Evolutionary conservation across 1,140 invertebrate genomes (phyloP).

Genomic region (Bombus sylvicola): DNA sequence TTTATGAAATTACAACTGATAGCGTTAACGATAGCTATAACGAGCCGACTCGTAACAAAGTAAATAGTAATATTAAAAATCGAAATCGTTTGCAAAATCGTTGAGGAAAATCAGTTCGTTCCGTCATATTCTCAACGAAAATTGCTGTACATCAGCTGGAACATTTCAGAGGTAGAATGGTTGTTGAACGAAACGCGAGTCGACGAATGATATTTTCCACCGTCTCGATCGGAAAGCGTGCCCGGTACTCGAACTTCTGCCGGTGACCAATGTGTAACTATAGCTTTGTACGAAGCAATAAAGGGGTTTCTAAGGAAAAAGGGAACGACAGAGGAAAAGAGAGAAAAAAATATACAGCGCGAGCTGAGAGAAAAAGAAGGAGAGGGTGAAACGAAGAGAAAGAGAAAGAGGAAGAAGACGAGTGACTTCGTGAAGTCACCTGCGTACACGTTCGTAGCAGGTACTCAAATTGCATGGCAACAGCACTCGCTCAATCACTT

Average conservation of each 20-base stretch:
- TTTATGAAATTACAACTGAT: neutral
- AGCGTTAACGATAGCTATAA: too few species aligned
- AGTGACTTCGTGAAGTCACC: slow-evolving; percentile 54
- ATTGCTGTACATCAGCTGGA: neutral
- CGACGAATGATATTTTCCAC: slow-evolving; percentile 6
- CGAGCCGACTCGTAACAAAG: too few species aligned
- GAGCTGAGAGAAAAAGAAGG: neutral
- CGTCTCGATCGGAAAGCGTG: neutral
- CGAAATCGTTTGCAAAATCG: neutral
- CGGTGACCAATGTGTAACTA: slow-evolving; percentile 32
- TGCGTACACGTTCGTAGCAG: slow-evolving; percentile 59
- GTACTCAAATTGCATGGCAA: slow-evolving; percentile 69
- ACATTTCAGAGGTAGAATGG: too few species aligned
- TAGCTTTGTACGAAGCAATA: slow-evolving; percentile 39
- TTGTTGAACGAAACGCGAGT: neutral
- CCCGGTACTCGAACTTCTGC: neutral
- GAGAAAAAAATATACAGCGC: neutral
- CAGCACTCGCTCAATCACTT: slow-evolving; percentile 61
- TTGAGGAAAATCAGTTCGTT: neutral
- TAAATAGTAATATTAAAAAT: neutral
- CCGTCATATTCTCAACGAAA: neutral
- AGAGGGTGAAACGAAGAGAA: neutral
- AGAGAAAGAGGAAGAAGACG: neutral
- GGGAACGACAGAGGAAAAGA: neutral
- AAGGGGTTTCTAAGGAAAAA: slow-evolving; percentile 45